Base-by-base conservation (phyloP, 2,113 vertebrate species). In the Ictalurus furcatus region DNA sequence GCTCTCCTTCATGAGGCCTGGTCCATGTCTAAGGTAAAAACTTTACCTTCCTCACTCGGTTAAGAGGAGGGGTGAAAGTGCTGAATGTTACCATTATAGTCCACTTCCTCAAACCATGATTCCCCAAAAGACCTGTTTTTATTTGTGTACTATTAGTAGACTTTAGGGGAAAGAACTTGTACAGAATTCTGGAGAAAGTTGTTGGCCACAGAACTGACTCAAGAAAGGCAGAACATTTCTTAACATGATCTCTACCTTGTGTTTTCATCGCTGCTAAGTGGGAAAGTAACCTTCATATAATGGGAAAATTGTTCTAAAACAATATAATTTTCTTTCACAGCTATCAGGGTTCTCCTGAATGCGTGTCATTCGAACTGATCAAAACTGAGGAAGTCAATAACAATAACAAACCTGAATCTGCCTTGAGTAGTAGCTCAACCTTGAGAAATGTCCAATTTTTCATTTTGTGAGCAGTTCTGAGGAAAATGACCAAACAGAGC, bases 11-110 rank as follows among this genome's bases (percentile, higher is more conserved):
- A 93, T 93, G 90, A 94, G 92, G 94, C 94, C 95, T 94, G 94
- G 93, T 94, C 93, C 92, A 93, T 95, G 94, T 93, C 93, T 87
- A 95, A 96, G 95, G 95, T 96, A 96, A 96, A 96, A 92, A 93
- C 92, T 85, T 90, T 86, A 93, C 90, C 91, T 89, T 92, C 92
- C 93, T 89, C 92, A 93, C 90, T 92, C 92, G 88, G 87, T 89
- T 89, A 90, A 89, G 89, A 88, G 90, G 93, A 87, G 92, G 92
- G 90, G 91, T 93, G 90, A 90, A 92, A 92, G 92, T 95, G 92
- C 92, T 94, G 91, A 94, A 30, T 95, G 90, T 95, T 93, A 63
- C 92, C 91, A 90, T 90, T 92, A 81, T 92, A 92, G 84, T 89
- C 89, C 92, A 65, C 84, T 81, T 91, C 84, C 87, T 81, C 92